Percentiles rank a stretch among this genome's conserved stretches.
Conservation (phyloP, 2,797 vertebrate species). For the Pogonophryne albipinna region DNA sequence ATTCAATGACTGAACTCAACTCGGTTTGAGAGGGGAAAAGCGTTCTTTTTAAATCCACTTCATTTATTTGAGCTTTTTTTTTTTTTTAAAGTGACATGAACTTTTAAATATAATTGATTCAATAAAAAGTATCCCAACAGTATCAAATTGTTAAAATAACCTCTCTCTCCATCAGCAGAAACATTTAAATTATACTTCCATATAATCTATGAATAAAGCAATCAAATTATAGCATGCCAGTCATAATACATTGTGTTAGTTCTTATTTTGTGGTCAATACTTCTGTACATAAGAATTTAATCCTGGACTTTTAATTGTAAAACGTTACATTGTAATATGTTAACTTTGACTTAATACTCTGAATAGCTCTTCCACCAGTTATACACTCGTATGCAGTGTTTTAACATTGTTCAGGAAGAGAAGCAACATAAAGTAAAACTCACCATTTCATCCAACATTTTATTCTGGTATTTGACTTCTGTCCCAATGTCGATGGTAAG, state of each 20-base stretch:
- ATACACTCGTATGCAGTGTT: neutral
- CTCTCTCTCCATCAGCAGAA: neutral
- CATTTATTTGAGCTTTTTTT: neutral
- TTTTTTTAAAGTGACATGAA: neutral
- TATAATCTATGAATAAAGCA: neutral
- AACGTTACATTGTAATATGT: rapidly evolving
- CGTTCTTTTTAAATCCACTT: neutral
- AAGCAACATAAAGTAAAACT: conserved; percentile 62
- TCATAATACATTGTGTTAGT: neutral
- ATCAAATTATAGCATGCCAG: neutral
- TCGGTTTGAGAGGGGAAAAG: neutral
- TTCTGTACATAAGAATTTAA: neutral
- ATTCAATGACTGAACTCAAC: neutral
- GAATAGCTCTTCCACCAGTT: neutral
- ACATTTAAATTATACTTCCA: neutral
- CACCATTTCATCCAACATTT: conserved; percentile 94
- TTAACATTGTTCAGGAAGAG: neutral
- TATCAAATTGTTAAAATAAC: neutral
- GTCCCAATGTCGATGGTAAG: conserved; percentile 97
- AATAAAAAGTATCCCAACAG: neutral
- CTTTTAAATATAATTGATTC: neutral
- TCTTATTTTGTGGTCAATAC: neutral
- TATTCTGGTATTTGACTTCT: conserved; percentile 96
- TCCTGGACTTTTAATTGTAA: neutral
- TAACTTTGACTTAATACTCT: neutral